Conservation (phyloP, 2,888 invertebrate genomes). For the Sturmia bella region DNA sequence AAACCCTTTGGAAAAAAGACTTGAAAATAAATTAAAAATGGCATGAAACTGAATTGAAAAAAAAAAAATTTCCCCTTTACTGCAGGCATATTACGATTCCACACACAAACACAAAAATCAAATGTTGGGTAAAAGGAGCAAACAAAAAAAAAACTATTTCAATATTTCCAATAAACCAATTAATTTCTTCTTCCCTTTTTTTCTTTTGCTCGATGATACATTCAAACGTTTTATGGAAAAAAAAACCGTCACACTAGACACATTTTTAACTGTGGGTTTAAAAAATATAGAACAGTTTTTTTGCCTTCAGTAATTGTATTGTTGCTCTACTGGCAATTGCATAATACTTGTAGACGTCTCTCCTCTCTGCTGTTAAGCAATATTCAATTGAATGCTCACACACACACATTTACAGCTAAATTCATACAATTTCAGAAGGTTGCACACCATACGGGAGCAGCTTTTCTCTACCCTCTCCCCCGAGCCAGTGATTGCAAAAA, state of each 20-base stretch:
- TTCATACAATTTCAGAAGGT: conserved; percentile 14
- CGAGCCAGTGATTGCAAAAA: background rate
- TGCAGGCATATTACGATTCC: background rate
- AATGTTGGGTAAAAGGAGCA: background rate
- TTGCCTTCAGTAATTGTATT: background rate
- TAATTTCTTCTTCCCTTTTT: conserved; percentile 53
- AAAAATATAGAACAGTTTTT: conserved; percentile 9
- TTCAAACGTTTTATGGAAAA: conserved; percentile 18
- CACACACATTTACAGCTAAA: background rate
- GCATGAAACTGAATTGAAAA: conserved; percentile 45
- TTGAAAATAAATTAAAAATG: conserved; percentile 43
- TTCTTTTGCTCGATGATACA: conserved; percentile 42
- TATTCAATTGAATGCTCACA: background rate
- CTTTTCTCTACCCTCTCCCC: background rate
- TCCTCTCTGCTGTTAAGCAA: background rate
- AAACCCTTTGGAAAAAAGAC: conserved; percentile 6
- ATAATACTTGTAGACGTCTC: background rate
- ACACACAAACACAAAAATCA: background rate
- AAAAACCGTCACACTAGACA: conserved; percentile 21
- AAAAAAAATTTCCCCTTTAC: conserved; percentile 52
- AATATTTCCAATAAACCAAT: conserved; percentile 71
- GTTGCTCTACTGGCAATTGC: conserved; percentile 21
- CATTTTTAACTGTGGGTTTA: conserved; percentile 34
- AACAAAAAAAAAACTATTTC: conserved; percentile 57
- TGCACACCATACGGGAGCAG: background rate